Percentiles rank a stretch among this genome's conserved stretches.
phyloP scores from a whole-genome alignment of 2,113 vertebrate genomes.

The Colinus virginianus region DNA sequence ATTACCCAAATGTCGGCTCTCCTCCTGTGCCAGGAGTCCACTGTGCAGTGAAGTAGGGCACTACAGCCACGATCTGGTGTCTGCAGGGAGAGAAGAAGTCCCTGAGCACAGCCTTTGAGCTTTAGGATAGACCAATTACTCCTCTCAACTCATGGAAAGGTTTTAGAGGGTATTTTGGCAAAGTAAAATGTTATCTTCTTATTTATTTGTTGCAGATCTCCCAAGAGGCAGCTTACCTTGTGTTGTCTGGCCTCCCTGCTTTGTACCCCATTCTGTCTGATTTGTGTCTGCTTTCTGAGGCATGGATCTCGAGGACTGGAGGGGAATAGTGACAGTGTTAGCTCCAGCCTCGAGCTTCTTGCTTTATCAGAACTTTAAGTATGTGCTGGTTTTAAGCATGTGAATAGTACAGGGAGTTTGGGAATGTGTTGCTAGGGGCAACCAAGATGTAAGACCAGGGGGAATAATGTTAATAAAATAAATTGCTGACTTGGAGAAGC shows the following conservation, averaged over 20 bases:
- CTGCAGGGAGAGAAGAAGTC: neutral
- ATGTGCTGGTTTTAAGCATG: neutral
- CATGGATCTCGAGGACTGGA: neutral
- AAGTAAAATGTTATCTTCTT: neutral
- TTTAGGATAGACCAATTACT: neutral
- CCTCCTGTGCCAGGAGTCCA: neutral
- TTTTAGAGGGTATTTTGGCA: neutral
- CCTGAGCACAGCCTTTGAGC: neutral
- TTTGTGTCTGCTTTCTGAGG: neutral
- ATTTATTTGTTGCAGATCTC: neutral
- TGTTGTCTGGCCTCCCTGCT: neutral
- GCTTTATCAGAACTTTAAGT: neutral
- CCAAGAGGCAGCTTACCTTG: neutral
- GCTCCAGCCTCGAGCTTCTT: neutral
- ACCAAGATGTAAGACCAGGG: neutral
- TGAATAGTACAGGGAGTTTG: constrained; percentile 7
- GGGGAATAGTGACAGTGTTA: neutral
- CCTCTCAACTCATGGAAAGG: neutral
- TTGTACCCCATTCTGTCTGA: neutral
- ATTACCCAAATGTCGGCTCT: neutral
- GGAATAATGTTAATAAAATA: constrained; percentile 69
- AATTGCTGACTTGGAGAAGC: constrained; percentile 55
- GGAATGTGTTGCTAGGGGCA: constrained; percentile 49
- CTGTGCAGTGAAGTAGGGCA: neutral
- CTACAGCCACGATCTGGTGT: neutral